These are phyloP conservation scores for Pollenia angustigena DNA, from an alignment of 2,888 invertebrate genomes.

Conservation along the genomic window DNA sequence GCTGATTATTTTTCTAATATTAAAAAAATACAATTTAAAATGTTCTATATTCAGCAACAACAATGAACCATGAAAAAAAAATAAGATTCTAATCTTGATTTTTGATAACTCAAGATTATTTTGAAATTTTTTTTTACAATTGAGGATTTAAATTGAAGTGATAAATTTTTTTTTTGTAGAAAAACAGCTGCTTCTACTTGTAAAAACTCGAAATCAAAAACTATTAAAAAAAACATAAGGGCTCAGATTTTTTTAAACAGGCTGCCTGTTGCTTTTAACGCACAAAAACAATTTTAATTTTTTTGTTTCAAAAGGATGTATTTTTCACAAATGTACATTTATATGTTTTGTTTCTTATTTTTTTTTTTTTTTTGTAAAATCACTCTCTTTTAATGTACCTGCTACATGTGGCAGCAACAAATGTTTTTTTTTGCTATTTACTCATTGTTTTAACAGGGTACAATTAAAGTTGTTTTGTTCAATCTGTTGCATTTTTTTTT, in stretches of 20 bases:
- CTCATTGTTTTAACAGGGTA: constrained; percentile 28
- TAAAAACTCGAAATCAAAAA: constrained; percentile 1
- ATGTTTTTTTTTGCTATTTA: constrained; percentile 23
- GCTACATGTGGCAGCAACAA: constrained; percentile 44
- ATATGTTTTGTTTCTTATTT: background rate
- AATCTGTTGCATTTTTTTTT: constrained; percentile 65
- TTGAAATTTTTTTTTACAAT: background rate
- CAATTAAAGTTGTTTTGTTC: constrained; percentile 58
- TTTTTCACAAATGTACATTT: constrained; percentile 30
- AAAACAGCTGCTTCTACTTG: constrained; percentile 48
- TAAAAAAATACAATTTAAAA: constrained; percentile 37
- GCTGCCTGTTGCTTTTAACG: constrained; percentile 45
- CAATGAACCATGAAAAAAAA: background rate
- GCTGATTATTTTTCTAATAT: background rate
- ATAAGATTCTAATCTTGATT: constrained; percentile 43
- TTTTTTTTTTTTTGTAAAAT: constrained; percentile 30
- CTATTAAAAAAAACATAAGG: constrained; percentile 11
- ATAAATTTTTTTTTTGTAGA: background rate
- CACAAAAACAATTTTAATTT: constrained; percentile 18
- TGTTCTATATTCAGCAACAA: background rate
- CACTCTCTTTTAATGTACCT: constrained; percentile 35
- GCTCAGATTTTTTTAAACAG: constrained; percentile 24
- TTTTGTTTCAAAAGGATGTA: constrained; percentile 28
- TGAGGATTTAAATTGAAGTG: background rate
- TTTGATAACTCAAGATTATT: background rate